Percentiles rank a stretch among this genome's conserved stretches.
These are phyloP conservation scores for Gadopsis bispinosus DNA, from an alignment of 2,797 vertebrate species.

Conservation along the genomic window DNA sequence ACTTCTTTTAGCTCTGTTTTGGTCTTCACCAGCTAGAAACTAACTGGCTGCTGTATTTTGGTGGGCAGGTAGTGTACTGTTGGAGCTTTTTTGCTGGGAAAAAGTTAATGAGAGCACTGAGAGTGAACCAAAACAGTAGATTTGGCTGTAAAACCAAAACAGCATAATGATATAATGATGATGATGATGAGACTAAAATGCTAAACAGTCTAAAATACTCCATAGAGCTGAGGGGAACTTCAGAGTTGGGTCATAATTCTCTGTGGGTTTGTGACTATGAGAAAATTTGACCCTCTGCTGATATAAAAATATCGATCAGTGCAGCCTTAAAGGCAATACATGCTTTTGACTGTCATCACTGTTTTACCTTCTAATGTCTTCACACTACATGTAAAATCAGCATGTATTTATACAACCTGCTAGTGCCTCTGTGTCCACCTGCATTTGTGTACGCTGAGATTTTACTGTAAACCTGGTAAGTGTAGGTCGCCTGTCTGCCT, in stretches of 20 bases:
- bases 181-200: too few relatives aligned
- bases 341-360: background rate
- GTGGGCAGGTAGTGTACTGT: too few relatives aligned
- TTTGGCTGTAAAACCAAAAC: background rate
- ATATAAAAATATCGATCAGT: too few relatives aligned
- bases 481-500: constrained; percentile 7
- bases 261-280: background rate
- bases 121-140: background rate
- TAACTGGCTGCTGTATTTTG: background rate
- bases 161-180: too few relatives aligned
- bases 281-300: background rate
- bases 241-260: background rate
- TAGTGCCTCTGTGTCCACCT: constrained; percentile 3
- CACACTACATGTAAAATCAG: background rate
- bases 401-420: background rate
- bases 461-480: constrained; percentile 18
- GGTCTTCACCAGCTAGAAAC: background rate
- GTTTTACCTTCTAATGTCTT: background rate
- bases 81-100: background rate
- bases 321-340: background rate
- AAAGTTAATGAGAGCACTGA: background rate
- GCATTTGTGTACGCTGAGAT: constrained; percentile 2
- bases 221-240: background rate
- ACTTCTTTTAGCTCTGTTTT: too few relatives aligned
- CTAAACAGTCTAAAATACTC: background rate